Base-by-base conservation (phyloP, 2,888 invertebrate genomes). In the Cantharis rustica region DNA sequence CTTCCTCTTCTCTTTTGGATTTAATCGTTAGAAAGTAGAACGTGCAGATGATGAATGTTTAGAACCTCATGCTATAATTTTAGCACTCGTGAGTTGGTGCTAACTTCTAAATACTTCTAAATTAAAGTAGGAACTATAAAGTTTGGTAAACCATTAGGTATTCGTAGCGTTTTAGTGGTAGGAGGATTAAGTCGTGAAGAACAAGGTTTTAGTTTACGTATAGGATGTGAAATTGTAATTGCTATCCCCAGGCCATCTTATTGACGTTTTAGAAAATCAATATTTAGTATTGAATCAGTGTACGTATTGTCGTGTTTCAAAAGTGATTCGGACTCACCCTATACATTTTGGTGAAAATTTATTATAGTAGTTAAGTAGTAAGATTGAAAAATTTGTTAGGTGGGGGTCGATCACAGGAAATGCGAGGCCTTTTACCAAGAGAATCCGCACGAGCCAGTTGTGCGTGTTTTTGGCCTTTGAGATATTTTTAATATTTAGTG, bases 171-270 rank as follows among this genome's bases (percentile, higher is more conserved):
- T 0, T 97, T 98, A 2, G 97, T 98, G n/a, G 98, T 98, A n/a
- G 98, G 98, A 87, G 96, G 96, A 89, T 91, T 99, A 13, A 98
- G 98, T 0, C 92, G 99, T 83, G 99, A 99, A 89, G 99, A 99
- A 72, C 99, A 99, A 91, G 99, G 99, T 69, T 98, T 99, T 87
- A 94, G 97, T 82, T 90, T 99, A 68, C 91, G 99, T 81, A 92
- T 98, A 90, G 99, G 99, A 66, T 99, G 99, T 88, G 99, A 99
- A 93, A 98, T 99, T 84, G 99, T 99, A 10, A 99, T 99, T 84
- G 99, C 99, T 1, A 99, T n/a, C 99, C 0, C 99, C 99, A 4
- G 99, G 99, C 91, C 96, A 99, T 92, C 92, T 99, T 68, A 98
- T 99, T 80, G 99, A 99, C 88, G 99, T 99, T 0, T 89, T 99